Evolutionary conservation across 2,113 vertebrate genomes (phyloP), one percentile per base, ranked within the genome.

Genomic region (Microtus ochrogaster): DNA sequence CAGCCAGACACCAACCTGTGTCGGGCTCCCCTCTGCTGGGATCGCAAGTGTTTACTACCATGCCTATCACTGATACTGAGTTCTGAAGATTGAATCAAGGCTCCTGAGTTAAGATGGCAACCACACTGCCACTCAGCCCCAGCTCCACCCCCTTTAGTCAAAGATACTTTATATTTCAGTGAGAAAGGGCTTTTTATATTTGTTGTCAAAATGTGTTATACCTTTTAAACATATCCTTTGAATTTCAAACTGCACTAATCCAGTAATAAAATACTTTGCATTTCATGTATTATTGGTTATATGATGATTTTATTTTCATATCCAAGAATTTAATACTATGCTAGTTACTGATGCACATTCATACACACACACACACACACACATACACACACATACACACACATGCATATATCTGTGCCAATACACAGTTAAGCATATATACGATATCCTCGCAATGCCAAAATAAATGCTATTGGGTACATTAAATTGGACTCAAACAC

Each of bases 271-370:
- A 9, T 90, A 0, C 5, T 28, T 81, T 92, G 39, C 2, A 90
- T 5, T 21, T 85, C 21, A 96, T 24, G 63, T 72, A 92, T 21
- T 96, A 1, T 85, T 97, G 44, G 11, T 85, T 96, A 97, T 97
- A 97, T 97, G 91, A 70, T 70, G 22, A 52, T n/a, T 95, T 97
- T 97, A 94, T 94, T 97, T 97, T 14, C 39, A n/a, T 41, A 87
- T 47, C 79, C 44, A 96, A 97, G 78, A 28, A 93, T 41, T 89
- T 1, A 70, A 61, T 63, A 47, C 72, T 77, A 96, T 28, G 86
- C 7, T 58, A 95, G 89, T 90, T 66, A 94, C 79, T 66, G 79
- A 17, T 4, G 0, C 22, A 85, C 14, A 83, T 0, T 90, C 12
- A 44, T 19, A 41, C 44, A 16, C 2, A 19, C 0, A 65, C 28